These are phyloP conservation scores for Galleria mellonella DNA, from an alignment of 1,140 invertebrate species.

Conservation along the genomic window DNA sequence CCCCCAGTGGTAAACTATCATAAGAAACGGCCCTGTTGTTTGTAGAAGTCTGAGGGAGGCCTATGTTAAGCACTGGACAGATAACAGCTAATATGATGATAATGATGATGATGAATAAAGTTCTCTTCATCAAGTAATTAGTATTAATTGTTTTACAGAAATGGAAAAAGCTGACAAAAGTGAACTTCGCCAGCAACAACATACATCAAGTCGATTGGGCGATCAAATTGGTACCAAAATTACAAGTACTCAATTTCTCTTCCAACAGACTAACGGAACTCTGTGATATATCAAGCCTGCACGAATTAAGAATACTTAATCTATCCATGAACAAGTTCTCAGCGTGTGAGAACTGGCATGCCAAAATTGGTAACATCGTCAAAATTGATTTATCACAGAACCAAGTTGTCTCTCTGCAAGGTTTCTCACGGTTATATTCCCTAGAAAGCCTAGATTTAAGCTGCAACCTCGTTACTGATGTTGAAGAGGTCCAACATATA, in stretches of 20 bases:
- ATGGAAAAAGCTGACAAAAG: conserved; percentile 80
- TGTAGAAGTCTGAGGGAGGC: too few relatives aligned
- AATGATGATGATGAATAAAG: too few relatives aligned
- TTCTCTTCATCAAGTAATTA: too few relatives aligned
- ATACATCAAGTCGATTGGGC: conserved; percentile 86
- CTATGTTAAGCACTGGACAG: too few relatives aligned
- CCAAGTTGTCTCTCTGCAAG: conserved; percentile 82
- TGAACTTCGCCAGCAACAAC: conserved; percentile 88
- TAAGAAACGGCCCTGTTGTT: too few relatives aligned
- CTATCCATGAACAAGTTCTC: conserved; percentile 85
- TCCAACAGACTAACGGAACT: conserved; percentile 86
- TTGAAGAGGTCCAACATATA: conserved; percentile 88
- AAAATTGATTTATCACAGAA: conserved; percentile 92
- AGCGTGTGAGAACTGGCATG: conserved; percentile 85
- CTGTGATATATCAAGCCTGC: conserved; percentile 85
- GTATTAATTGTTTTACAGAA: conserved; percentile 45
- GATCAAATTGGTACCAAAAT: conserved; percentile 85
- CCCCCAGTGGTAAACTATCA: too few relatives aligned
- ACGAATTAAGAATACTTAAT: conserved; percentile 84
- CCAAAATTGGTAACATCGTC: conserved; percentile 91
- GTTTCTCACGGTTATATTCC: conserved; percentile 89
- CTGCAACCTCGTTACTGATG: conserved; percentile 87
- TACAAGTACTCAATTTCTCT: conserved; percentile 83
- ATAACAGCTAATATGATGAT: too few relatives aligned
- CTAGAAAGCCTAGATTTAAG: conserved; percentile 90